Conservation (phyloP, 2,113 vertebrate species). For the Gulo gulo region DNA sequence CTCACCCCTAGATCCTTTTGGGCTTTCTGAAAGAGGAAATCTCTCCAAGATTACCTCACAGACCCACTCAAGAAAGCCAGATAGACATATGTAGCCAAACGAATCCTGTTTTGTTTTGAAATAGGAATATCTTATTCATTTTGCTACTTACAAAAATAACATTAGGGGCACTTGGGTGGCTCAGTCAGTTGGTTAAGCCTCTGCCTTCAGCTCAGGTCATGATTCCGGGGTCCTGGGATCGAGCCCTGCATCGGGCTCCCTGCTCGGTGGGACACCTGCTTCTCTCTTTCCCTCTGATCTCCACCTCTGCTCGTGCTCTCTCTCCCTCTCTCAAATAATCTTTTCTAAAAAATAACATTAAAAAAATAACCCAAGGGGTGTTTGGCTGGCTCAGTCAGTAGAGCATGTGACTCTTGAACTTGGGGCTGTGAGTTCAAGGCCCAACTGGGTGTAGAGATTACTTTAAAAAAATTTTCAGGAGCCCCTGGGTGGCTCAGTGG, state of each 20-base stretch:
- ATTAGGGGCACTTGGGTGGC: background rate
- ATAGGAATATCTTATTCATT: background rate
- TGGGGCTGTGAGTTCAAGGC: too few relatives aligned
- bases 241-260: background rate
- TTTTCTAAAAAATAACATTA: background rate
- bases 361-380: background rate
- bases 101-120: background rate
- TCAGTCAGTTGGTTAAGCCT: too few relatives aligned
- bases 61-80: background rate
- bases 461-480: too few relatives aligned
- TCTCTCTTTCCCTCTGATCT: background rate
- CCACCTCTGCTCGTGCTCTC: background rate
- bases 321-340: background rate
- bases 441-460: too few relatives aligned
- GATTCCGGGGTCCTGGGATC: background rate
- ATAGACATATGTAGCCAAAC: background rate
- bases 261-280: background rate
- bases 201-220: background rate
- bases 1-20: background rate
- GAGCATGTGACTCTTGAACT: too few relatives aligned
- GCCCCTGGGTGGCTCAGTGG: too few relatives aligned
- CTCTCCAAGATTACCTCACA: background rate
- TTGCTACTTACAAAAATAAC: slow-evolving; percentile 1
- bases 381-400: background rate
- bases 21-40: background rate